Conservation (phyloP, 2,888 invertebrate species). For the Lasioglossum marginatum region DNA sequence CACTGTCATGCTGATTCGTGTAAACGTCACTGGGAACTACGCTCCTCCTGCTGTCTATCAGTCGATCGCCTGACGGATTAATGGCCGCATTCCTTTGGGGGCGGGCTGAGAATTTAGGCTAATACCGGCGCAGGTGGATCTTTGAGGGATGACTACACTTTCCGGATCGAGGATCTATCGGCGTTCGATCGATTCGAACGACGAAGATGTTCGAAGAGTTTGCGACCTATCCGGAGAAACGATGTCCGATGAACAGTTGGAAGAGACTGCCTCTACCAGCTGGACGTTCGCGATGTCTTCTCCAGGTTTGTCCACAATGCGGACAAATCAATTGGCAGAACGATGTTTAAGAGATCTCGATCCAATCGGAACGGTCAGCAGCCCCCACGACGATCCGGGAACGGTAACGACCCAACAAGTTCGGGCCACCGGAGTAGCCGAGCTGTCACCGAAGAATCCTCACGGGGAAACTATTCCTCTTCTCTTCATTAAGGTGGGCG, state of each 20-base stretch:
- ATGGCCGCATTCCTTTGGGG: constrained; percentile 9
- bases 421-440: not conserved
- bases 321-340: not conserved
- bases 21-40: constrained; percentile 19
- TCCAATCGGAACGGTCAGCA: not conserved
- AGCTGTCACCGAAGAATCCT: not conserved
- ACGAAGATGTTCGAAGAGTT: not conserved
- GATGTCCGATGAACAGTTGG: too few relatives aligned
- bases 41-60: not conserved
- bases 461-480: not conserved
- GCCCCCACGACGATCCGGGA: not conserved
- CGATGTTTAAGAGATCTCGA: not conserved
- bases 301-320: too few relatives aligned
- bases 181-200: not conserved
- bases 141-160: not conserved
- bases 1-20: constrained; percentile 6
- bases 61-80: constrained; percentile 1
- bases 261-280: not conserved
- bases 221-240: not conserved
- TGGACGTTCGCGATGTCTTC: not conserved
- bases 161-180: not conserved
- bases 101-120: not conserved
- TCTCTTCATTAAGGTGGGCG: not conserved
- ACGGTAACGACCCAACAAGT: not conserved
- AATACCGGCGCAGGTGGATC: not conserved